Conservation (phyloP, 37 sponge, comb jelly and placozoan species). For the Ephydatia muelleri region DNA sequence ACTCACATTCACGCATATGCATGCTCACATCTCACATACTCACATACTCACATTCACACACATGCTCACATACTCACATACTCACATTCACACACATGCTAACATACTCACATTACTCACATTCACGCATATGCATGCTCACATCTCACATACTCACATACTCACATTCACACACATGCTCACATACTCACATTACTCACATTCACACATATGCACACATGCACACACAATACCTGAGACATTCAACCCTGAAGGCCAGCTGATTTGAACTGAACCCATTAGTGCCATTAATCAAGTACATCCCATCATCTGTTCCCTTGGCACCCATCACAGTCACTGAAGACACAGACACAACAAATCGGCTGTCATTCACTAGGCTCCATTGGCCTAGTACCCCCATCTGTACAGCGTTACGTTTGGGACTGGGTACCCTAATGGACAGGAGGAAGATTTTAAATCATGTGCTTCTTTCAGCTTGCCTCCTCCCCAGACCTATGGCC, state of each 20-base stretch:
- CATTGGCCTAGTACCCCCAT: neutral
- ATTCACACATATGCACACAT: neutral
- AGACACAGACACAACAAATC: neutral
- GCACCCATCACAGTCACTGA: neutral
- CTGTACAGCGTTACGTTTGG: neutral
- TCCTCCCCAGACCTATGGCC: neutral
- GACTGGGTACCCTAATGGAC: neutral
- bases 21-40: too few species aligned
- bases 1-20: too few species aligned
- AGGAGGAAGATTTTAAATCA: neutral
- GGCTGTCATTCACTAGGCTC: neutral
- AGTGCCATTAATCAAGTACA: neutral
- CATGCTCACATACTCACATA: too few species aligned
- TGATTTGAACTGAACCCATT: neutral
- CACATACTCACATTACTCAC: neutral
- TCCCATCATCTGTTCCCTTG: neutral
- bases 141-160: conserved; percentile 43
- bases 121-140: conserved; percentile 27
- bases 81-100: too few species aligned
- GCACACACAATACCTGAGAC: neutral
- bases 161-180: conserved; percentile 9
- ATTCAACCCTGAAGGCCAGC: neutral
- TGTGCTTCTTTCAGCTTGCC: neutral
- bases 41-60: too few species aligned
- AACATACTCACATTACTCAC: too few species aligned